Base-by-base conservation (phyloP, 1,140 invertebrate species). In the Heliconius hermathena region DNA sequence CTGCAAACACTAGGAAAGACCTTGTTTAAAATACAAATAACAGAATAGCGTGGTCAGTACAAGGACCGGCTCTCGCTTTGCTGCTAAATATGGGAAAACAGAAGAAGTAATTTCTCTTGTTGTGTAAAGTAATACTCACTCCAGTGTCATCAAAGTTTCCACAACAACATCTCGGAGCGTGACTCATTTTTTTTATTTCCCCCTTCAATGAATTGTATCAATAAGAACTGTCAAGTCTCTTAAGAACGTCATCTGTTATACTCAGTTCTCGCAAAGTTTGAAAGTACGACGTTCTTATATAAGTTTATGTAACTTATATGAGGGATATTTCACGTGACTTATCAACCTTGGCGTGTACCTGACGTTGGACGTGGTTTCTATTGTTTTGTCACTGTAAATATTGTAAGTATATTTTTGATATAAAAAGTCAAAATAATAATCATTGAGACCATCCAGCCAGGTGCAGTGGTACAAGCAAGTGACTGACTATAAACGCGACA, bases 291-390 rank as follows among this genome's bases (percentile, higher is more conserved):
- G 74, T 76, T 75, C 52, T 76, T 74, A 78, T 79, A 76, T 76
- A 80, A 80, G 76, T 83, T 83, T 79, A 83, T 83, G 77, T 78
- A 83, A 83, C 52, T 78, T 80, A 41, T 78, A 78, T 77, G 29
- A 80, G 75, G 54, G n/a, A 60, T 76, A 78, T 66, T 38, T 75
- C 71, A 82, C 71, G 57, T 82, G 77, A 76, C 70, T 77, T 81
- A 52, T 73, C 46, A 52, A 29, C 76, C 76, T 73, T 72, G 22
- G 8, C 16, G 3, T n/a, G 8, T 71, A 71, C 29, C 20, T 71
- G n/a, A 9, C 29, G 13, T 72, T 38, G 36, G 36, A 72, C 36
- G 38, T n/a, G 29, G 29, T n/a, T 5, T 8, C 29, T 36, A 72
- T 72, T 36, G 22, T 72, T 72, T 72, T 72, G n/a, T 41, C 22